Conservation (phyloP, 2,888 invertebrate species). For the Linnaemya vulpina region DNA sequence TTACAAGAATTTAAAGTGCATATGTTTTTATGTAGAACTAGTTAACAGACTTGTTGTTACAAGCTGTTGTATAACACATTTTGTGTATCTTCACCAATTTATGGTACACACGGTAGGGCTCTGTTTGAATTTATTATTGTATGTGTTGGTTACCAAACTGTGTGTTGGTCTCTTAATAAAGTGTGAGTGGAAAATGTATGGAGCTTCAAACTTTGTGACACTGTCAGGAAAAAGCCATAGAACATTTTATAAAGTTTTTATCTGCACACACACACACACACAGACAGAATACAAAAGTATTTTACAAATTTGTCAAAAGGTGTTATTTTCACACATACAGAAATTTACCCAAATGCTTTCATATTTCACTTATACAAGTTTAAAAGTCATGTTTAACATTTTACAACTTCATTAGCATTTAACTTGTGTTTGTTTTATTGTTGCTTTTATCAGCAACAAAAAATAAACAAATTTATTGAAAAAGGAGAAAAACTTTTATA, state of each 20-base stretch:
- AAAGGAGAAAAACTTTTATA: slow-evolving; percentile 46
- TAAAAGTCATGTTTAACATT: slow-evolving; percentile 66
- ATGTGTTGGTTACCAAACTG: slow-evolving; percentile 8
- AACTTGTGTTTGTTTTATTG: slow-evolving; percentile 42
- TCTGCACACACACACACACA: slow-evolving; percentile 17
- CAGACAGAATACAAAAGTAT: neutral
- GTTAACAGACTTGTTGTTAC: slow-evolving; percentile 59
- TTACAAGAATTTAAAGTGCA: slow-evolving; percentile 40
- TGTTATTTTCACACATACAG: slow-evolving; percentile 47
- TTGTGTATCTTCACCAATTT: slow-evolving; percentile 14
- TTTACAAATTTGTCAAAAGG: slow-evolving; percentile 59
- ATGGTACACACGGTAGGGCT: neutral
- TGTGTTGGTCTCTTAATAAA: slow-evolving; percentile 58
- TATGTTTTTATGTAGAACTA: slow-evolving; percentile 30
- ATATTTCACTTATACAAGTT: slow-evolving; percentile 46
- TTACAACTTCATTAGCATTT: slow-evolving; percentile 69
- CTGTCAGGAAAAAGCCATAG: slow-evolving; percentile 29
- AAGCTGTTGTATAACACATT: slow-evolving; percentile 51
- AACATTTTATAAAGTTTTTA: slow-evolving; percentile 50
- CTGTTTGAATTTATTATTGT: slow-evolving; percentile 13
- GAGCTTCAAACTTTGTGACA: slow-evolving; percentile 65
- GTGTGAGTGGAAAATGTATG: slow-evolving; percentile 57
- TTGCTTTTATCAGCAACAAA: slow-evolving; percentile 29
- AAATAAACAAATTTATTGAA: slow-evolving; percentile 32
- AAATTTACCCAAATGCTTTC: neutral